Conservation (phyloP, 2,888 invertebrate species). For the Drosophila subsilvestris region DNA sequence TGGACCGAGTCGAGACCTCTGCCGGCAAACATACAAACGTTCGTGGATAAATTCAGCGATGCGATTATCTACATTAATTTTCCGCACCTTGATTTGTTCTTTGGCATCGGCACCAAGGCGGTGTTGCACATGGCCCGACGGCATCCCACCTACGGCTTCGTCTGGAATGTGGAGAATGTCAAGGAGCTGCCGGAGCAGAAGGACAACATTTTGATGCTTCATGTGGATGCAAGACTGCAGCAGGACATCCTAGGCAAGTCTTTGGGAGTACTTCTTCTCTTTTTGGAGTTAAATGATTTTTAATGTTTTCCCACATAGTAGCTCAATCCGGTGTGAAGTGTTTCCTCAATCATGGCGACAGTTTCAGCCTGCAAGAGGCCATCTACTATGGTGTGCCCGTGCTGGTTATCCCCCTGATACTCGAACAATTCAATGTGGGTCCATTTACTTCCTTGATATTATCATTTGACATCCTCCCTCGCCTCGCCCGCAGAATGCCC, state of each 20-base stretch:
- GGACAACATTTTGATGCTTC: constrained; percentile 50
- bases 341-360: constrained; percentile 79
- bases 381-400: constrained; percentile 78
- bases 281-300: rapidly evolving
- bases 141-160: constrained; percentile 78
- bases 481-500: constrained; percentile 51
- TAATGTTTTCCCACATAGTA: constrained; percentile 47
- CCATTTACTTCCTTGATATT: neutral
- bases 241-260: constrained; percentile 71
- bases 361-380: constrained; percentile 78
- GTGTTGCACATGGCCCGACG: constrained; percentile 70
- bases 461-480: neutral
- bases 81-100: constrained; percentile 58
- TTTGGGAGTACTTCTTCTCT: neutral
- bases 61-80: constrained; percentile 81
- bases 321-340: constrained; percentile 71
- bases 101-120: constrained; percentile 44
- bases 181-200: constrained; percentile 52
- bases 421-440: constrained; percentile 77
- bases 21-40: constrained; percentile 66
- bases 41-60: constrained; percentile 68
- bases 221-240: constrained; percentile 50
- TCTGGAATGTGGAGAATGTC: constrained; percentile 81
- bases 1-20: constrained; percentile 61
- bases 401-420: constrained; percentile 74